Evolutionary conservation across 2,113 vertebrate genomes (phyloP), one percentile per base, ranked within the genome.

Genomic region (Edolisoma coerulescens): DNA sequence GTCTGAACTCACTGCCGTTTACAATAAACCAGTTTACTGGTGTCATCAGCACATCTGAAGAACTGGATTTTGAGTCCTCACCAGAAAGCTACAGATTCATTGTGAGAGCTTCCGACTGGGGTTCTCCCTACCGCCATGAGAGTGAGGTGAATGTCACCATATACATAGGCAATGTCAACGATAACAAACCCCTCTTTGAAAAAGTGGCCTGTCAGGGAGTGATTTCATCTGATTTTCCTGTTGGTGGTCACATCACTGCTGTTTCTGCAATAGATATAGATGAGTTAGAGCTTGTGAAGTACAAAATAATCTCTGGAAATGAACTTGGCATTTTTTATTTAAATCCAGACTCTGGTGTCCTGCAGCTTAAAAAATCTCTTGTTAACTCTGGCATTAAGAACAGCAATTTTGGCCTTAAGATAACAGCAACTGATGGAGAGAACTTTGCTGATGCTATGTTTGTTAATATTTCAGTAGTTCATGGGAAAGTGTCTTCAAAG

Each of bases 61-160:
- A 99, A 80, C 73, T 99, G 73, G 99, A 99, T 96, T 99, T 99
- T 97, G 99, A 99, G 87, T 99, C 99, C 8, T 99, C 98, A 42
- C 98, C 98, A 28, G 99, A 99, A 97, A 99, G 96, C 32, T 99
- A 99, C 93, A 97, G 98, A 80, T 99, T 99, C 95, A 97, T 98
- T 13, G 99, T 99, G n/a, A 98, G 99, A 95, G 99, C 99, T 42
- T 99, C 99, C 0, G 99, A 99, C 95, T 99, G 99, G 99, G 99
- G 99, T 16, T 99, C 99, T 7, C 99, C 99, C 4, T 99, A 99
- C 84, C 98, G 99, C 52, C 98, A 99, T 4, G 99, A 99, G 93
- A 99, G 98, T 5, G 99, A 99, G 90, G 99, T 99, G 33, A 99
- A 99, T 42, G 98, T 99, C 60, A 99, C 99, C 9, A 97, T 99